Conservation (phyloP, 2,113 vertebrate genomes). For the Macroglossus sobrinus region DNA sequence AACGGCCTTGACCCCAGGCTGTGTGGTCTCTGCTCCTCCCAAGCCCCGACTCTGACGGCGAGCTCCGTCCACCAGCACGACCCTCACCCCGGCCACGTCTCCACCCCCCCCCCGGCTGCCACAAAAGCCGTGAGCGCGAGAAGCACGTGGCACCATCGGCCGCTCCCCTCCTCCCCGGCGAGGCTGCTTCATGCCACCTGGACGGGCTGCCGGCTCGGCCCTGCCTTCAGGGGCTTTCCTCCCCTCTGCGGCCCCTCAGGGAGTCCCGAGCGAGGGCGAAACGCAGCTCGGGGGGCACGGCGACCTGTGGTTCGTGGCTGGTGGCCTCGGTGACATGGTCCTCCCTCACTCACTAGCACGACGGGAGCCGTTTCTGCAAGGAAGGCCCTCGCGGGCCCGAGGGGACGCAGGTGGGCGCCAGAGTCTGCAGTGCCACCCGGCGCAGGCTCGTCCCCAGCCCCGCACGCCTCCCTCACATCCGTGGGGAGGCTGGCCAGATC, state of each 20-base stretch:
- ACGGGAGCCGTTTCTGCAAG: not conserved
- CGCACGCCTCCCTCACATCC: not conserved
- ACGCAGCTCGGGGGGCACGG: not conserved
- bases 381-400: too few species aligned
- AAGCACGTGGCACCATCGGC: accelerated
- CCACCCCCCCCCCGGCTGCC: not conserved
- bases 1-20: not conserved
- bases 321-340: too few species aligned
- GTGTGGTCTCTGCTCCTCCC: not conserved
- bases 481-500: not conserved
- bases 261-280: not conserved
- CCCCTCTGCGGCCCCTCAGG: not conserved
- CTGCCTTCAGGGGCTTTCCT: not conserved
- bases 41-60: not conserved
- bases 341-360: not conserved
- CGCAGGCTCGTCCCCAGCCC: accelerated
- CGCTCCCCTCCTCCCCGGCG: not conserved
- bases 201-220: not conserved
- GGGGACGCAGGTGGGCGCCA: accelerated
- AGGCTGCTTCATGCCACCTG: not conserved
- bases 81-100: not conserved
- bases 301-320: accelerated
- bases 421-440: accelerated
- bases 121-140: not conserved
- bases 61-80: accelerated